These are phyloP conservation scores for Tachystola acroxantha DNA, from an alignment of 2,888 invertebrate species.

Conservation along the genomic window DNA sequence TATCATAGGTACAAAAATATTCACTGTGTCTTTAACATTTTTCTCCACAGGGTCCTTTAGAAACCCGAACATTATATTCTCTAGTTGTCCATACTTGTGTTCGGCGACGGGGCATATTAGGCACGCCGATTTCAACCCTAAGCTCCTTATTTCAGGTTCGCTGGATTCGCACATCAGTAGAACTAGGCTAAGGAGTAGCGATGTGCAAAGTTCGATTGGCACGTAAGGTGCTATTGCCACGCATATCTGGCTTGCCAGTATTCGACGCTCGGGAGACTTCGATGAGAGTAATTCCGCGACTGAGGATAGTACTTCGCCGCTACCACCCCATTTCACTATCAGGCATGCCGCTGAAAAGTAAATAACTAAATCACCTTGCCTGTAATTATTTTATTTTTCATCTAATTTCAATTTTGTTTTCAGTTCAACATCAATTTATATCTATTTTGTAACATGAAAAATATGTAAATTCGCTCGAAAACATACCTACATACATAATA, in stretches of 20 bases:
- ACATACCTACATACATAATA: no score
- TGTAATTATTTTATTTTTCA: constrained; percentile 71
- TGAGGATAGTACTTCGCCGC: constrained; percentile 63
- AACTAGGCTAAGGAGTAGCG: constrained; percentile 63
- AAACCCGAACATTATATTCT: constrained; percentile 63
- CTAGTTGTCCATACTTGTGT: constrained; percentile 62
- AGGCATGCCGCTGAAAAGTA: constrained; percentile 72
- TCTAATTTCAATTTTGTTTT: not conserved
- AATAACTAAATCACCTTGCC: constrained; percentile 79
- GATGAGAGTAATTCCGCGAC: constrained; percentile 63
- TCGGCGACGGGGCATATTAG: constrained; percentile 62
- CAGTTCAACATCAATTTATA: no score
- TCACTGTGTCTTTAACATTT: constrained; percentile 58
- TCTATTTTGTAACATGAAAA: no score
- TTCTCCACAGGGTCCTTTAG: constrained; percentile 58
- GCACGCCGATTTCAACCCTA: constrained; percentile 62
- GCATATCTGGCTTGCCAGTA: constrained; percentile 64
- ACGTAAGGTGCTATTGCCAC: constrained; percentile 65
- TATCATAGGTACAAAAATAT: constrained; percentile 57
- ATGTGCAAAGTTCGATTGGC: constrained; percentile 66
- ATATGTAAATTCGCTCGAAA: no score
- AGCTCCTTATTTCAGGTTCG: constrained; percentile 53
- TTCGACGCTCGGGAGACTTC: constrained; percentile 49
- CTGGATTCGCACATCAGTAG: constrained; percentile 69
- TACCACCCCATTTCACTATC: constrained; percentile 69